Evolutionary conservation across 2,113 vertebrate species (phyloP).

Genomic region (Ursus arctos): DNA sequence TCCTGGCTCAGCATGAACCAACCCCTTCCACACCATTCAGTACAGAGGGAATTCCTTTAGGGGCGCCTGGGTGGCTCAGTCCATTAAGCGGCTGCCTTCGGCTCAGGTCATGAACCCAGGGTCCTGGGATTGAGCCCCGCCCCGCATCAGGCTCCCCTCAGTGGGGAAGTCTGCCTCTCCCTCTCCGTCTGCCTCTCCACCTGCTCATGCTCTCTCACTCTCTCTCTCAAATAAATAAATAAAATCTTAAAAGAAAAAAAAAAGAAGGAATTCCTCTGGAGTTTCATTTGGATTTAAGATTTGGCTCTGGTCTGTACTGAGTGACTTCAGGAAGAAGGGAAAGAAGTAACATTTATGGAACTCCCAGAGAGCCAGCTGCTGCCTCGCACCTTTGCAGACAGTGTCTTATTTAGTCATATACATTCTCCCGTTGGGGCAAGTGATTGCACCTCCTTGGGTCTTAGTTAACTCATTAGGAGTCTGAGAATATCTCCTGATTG

Average conservation of each 20-base stretch:
- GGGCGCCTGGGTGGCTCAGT: too few species aligned
- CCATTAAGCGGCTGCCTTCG: too few species aligned
- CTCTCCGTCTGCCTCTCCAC: too few species aligned
- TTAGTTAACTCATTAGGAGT: background rate
- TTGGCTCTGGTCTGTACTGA: background rate
- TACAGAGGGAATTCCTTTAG: background rate
- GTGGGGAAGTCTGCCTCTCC: too few species aligned
- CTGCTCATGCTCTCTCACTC: too few species aligned
- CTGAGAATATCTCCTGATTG: background rate
- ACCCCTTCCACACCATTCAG: background rate
- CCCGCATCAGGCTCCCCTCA: too few species aligned
- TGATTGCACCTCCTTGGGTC: background rate
- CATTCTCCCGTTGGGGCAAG: background rate
- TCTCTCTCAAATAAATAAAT: too few species aligned
- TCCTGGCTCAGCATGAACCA: background rate
- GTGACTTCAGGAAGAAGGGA: slow-evolving; percentile 2
- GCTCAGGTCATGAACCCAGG: too few species aligned
- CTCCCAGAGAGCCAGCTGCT: background rate
- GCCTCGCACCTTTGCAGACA: background rate
- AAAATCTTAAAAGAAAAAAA: too few species aligned
- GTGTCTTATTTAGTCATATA: background rate
- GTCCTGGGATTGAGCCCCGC: too few species aligned
- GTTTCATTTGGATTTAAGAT: background rate
- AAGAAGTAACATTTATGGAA: background rate
- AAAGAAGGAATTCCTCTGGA: background rate